phyloP scores from a whole-genome alignment of 1,140 invertebrate species.

The Eulimnadia texana region DNA sequence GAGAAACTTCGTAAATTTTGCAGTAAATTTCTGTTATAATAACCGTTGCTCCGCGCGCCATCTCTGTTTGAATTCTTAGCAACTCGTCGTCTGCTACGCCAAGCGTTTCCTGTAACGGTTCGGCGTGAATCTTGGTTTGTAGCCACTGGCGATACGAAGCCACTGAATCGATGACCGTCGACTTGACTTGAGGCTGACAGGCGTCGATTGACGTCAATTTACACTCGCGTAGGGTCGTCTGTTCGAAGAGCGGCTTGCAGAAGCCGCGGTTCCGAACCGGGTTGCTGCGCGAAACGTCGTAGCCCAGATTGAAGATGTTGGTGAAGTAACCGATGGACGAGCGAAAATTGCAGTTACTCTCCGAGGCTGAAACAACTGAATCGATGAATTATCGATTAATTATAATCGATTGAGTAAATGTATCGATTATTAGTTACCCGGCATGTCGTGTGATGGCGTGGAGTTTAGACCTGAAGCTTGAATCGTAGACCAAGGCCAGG shows the following conservation, averaged over 20 bases:
- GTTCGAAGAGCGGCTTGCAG: background rate
- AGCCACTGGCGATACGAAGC: background rate
- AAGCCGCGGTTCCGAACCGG: background rate
- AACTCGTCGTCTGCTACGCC: background rate
- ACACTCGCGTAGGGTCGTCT: background rate
- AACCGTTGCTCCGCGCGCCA: background rate
- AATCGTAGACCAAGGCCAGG: background rate
- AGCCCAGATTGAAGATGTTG: background rate
- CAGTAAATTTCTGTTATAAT: background rate
- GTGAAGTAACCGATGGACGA: background rate
- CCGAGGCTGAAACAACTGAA: no score
- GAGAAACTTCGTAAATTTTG: background rate
- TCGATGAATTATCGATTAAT: no score
- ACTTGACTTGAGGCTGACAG: background rate
- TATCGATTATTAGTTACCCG: background rate
- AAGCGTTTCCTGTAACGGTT: background rate
- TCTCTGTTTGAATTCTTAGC: background rate
- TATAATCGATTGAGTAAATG: no score
- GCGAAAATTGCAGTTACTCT: background rate
- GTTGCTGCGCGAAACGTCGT: background rate
- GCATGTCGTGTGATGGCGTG: background rate
- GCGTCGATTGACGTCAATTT: background rate
- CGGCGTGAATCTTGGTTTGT: background rate
- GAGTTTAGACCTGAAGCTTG: background rate
- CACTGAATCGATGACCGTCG: background rate